Evolutionary conservation across 2,888 invertebrate genomes (phyloP), one percentile per base, ranked within the genome.

Genomic region (Alcis repandata): DNA sequence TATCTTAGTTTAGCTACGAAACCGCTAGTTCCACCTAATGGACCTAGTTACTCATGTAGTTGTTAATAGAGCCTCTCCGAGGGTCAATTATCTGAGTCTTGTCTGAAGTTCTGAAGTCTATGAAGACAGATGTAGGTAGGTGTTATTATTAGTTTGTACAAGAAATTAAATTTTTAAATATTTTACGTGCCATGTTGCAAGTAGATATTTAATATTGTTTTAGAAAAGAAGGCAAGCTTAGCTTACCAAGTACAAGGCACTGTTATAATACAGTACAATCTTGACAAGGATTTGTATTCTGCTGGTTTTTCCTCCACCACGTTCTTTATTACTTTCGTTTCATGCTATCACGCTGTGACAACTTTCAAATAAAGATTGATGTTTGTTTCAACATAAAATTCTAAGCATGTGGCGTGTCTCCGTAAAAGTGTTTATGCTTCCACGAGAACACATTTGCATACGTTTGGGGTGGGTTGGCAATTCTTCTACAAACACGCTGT

Each of bases 331-430:
- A 73, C 68, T 69, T 68, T 70, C 71, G 69, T 68, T 73, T 73
- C 66, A 71, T 66, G 70, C 71, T 64, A 68, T 73, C 67, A 71
- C 69, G 70, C 71, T 59, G 69, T 70, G 70, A 71, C 73, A 70
- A 71, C 63, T 73, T 71, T 71, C 63, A 66, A 73, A 73, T 71
- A 73, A 73, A 73, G 73, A 73, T 71, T 73, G 71, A 73, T 73
- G 73, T 69, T 71, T 70, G 67, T 67, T 63, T 64, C 63, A 56
- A 66, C 65, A 68, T 72, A 70, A 71, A 68, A 68, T 63, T 68
- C 64, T 33, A 51, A 56, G 67, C 66, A 69, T 67, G 67, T 68
- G 65, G 59, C 68, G 57, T 66, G 11, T 53, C 56, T 52, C 56
- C 20, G 49, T 54, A 56, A 60, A 65, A 56, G 56, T 60, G 59